phyloP scores from a whole-genome alignment of 2,888 invertebrate genomes.

The Epinotia ramella region DNA sequence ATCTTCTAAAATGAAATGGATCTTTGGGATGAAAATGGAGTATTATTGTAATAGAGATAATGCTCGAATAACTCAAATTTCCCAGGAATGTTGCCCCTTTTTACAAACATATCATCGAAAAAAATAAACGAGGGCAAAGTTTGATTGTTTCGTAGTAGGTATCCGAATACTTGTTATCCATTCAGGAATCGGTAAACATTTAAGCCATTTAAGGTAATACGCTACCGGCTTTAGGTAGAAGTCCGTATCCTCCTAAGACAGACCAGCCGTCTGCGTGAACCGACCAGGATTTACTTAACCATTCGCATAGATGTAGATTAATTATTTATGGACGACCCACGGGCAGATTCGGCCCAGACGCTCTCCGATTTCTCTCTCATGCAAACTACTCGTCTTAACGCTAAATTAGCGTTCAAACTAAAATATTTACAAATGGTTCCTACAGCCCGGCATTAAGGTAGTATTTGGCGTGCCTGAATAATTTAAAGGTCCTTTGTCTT shows the following conservation, averaged over 20 bases:
- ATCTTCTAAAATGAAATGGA: too few relatives aligned
- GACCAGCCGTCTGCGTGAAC: constrained; percentile 63
- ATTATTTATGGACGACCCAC: constrained; percentile 81
- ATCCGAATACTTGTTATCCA: neutral
- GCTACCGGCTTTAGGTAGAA: constrained; percentile 18
- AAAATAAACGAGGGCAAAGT: neutral
- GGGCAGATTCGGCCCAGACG: constrained; percentile 82
- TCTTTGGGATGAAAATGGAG: too few relatives aligned
- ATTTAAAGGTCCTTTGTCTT: constrained; percentile 83
- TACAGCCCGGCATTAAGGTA: constrained; percentile 72
- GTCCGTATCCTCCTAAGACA: constrained; percentile 29
- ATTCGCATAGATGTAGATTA: constrained; percentile 78
- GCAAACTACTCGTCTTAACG: constrained; percentile 83
- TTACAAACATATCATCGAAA: neutral
- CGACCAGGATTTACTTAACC: constrained; percentile 77
- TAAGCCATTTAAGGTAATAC: constrained; percentile 16
- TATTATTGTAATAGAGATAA: too few relatives aligned
- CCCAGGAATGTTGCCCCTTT: too few relatives aligned
- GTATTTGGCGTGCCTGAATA: constrained; percentile 77
- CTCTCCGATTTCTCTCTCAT: constrained; percentile 78
- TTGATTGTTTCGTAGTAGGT: neutral
- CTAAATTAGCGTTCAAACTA: constrained; percentile 75
- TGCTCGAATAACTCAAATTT: too few relatives aligned
- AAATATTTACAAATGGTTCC: constrained; percentile 79
- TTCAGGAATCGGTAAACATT: constrained; percentile 12